Conservation (phyloP, 2,113 vertebrate species). For the Pterocles orientalis region DNA sequence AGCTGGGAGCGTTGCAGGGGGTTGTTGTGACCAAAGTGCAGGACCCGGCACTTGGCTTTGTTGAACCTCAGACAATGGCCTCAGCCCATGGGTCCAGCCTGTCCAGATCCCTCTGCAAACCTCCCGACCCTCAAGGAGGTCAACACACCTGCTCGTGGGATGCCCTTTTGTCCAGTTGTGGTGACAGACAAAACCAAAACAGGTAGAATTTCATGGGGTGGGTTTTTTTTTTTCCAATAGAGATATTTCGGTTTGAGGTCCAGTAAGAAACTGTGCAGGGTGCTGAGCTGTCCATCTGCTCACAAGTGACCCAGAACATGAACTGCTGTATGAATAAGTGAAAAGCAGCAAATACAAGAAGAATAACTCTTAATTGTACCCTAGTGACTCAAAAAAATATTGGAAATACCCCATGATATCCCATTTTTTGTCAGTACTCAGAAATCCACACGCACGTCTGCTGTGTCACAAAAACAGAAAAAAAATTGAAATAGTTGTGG, state of each 20-base stretch:
- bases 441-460: neutral
- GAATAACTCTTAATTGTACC: neutral
- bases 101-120: too few species aligned
- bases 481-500: neutral
- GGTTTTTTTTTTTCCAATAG: neutral
- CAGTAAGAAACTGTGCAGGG: neutral
- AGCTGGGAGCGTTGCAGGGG: too few species aligned
- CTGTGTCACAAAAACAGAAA: neutral
- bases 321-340: neutral
- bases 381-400: neutral
- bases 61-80: too few species aligned
- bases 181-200: neutral
- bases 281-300: neutral
- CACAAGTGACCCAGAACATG: neutral
- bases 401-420: neutral
- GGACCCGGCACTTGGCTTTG: too few species aligned
- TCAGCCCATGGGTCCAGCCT: too few species aligned
- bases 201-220: neutral
- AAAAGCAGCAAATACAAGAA: neutral
- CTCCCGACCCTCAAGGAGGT: too few species aligned
- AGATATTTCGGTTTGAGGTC: neutral
- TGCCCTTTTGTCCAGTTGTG: neutral
- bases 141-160: neutral
- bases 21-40: too few species aligned
- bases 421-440: neutral